Conservation (phyloP, 2,797 vertebrate genomes). For the Stomatorhinus walkeri region DNA sequence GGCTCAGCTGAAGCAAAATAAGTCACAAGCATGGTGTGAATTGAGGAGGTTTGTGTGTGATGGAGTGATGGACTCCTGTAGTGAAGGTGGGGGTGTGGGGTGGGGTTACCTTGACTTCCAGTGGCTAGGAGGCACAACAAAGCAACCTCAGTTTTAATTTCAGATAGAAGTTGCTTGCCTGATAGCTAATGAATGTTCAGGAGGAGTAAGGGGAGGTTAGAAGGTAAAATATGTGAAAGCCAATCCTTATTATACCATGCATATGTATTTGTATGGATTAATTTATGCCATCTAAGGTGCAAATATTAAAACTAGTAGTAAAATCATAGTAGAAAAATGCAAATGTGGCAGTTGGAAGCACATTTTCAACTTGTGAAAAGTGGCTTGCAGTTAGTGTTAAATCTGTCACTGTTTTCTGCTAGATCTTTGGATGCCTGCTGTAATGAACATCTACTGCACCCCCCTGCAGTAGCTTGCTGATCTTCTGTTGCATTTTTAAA, state of each 20-base stretch:
- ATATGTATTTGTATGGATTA: neutral
- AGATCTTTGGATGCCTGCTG: neutral
- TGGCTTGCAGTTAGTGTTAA: neutral
- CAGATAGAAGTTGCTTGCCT: neutral
- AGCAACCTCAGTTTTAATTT: neutral
- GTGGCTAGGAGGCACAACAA: neutral
- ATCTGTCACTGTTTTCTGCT: neutral
- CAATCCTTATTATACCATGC: neutral
- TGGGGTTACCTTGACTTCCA: neutral
- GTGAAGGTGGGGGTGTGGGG: neutral
- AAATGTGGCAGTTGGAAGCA: neutral
- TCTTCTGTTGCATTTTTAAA: conserved; percentile 9
- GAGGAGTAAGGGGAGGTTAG: neutral
- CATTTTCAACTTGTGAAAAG: neutral
- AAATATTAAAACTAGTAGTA: neutral
- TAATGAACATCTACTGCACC: neutral
- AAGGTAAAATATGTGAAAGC: neutral
- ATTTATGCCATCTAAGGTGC: neutral
- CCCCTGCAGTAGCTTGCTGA: neutral
- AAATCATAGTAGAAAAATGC: neutral
- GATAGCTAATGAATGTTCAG: neutral
- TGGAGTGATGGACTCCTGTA: neutral
- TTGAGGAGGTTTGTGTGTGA: conserved; percentile 1
- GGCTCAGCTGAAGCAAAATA: neutral
- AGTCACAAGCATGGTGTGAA: conserved; percentile 15